Conservation (phyloP, 1,140 invertebrate species). For the Odontomachus brunneus region DNA sequence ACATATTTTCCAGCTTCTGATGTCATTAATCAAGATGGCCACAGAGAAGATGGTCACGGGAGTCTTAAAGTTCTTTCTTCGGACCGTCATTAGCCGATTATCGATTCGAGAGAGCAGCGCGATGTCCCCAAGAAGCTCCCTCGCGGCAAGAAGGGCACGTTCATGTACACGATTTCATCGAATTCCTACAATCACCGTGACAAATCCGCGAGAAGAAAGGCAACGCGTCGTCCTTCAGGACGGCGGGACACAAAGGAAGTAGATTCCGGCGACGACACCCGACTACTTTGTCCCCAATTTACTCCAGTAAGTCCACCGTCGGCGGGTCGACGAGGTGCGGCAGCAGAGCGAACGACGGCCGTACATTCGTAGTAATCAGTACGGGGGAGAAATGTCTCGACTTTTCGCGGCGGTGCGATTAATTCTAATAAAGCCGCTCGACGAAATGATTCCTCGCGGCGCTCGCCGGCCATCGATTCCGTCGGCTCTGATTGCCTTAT, state of each 20-base stretch:
- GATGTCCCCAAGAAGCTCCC: too few species aligned
- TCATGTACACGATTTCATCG: background rate
- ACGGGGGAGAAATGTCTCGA: background rate
- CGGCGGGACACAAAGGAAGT: background rate
- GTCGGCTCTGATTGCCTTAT: background rate
- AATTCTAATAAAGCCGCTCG: slow-evolving; percentile 37
- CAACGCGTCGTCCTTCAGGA: background rate
- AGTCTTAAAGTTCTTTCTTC: background rate
- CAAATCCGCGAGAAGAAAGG: slow-evolving; percentile 2
- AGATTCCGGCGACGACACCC: background rate
- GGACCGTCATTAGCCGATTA: background rate
- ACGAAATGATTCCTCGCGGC: background rate
- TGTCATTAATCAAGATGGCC: too few species aligned
- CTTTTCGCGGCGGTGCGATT: background rate
- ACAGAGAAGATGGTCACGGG: too few species aligned
- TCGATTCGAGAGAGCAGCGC: background rate
- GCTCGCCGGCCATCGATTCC: slow-evolving; percentile 1
- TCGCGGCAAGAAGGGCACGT: too few species aligned
- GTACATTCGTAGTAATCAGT: slow-evolving; percentile 40
- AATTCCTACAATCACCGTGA: slow-evolving; percentile 6
- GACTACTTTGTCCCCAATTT: slow-evolving; percentile 26
- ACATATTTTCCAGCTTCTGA: too few species aligned
- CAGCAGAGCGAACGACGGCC: background rate
- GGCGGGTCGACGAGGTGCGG: background rate
- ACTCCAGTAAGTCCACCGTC: background rate